phyloP scores from a whole-genome alignment of 2,113 vertebrate species.

The Leptobrachium leishanense region DNA sequence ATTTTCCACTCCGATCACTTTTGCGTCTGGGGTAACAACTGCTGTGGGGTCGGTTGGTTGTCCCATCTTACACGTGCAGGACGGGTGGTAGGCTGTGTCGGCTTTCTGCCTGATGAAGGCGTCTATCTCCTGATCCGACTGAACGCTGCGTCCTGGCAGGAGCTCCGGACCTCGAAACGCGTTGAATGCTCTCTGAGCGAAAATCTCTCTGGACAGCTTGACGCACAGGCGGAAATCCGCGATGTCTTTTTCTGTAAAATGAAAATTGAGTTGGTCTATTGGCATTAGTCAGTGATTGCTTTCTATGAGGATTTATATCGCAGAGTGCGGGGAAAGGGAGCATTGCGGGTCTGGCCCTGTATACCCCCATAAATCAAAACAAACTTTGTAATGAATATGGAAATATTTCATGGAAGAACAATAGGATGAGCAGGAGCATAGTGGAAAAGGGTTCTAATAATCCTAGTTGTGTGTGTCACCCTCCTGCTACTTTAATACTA shows the following conservation, averaged over 20 bases:
- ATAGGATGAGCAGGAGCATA: no score
- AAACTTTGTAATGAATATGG: no score
- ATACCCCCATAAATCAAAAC: no score
- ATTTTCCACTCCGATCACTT: constrained; percentile 82
- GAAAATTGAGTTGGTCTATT: constrained; percentile 21
- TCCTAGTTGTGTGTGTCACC: no score
- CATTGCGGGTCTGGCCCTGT: no score
- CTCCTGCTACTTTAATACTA: no score
- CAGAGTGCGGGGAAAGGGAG: no score
- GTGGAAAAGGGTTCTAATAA: no score
- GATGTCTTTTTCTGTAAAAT: constrained; percentile 78
- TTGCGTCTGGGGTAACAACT: constrained; percentile 81
- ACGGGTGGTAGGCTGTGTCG: constrained; percentile 94
- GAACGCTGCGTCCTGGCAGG: constrained; percentile 75
- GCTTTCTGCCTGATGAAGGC: constrained; percentile 85
- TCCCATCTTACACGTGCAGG: constrained; percentile 96
- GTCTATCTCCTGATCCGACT: constrained; percentile 86
- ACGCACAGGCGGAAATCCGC: constrained; percentile 84
- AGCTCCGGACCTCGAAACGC: constrained; percentile 83
- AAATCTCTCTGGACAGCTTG: constrained; percentile 87
- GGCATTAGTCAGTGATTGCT: no score
- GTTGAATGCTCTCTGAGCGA: constrained; percentile 88
- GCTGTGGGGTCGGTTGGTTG: constrained; percentile 72
- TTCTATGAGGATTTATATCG: no score
- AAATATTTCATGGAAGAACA: no score